phyloP scores from a whole-genome alignment of 2,888 invertebrate genomes.

The Cheilosia scutellata region DNA sequence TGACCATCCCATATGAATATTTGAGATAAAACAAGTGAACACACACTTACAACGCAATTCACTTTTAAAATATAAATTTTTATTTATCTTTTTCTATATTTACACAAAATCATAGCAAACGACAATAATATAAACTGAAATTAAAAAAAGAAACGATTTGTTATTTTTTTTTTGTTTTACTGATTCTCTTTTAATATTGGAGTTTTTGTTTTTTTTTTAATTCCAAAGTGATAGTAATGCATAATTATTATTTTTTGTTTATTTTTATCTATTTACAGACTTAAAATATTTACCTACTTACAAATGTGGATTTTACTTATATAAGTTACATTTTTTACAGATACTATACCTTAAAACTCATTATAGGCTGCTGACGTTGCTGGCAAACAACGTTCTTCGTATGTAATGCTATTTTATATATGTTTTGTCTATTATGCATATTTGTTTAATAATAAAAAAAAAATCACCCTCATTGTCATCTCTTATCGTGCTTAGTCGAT shows the following conservation, averaged over 20 bases:
- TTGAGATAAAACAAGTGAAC: too few relatives aligned
- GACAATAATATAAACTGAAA: conserved; percentile 30
- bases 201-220: conserved; percentile 1
- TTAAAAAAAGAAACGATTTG: conserved; percentile 15
- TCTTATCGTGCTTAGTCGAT: neutral
- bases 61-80: conserved; percentile 65
- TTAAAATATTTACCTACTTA: conserved; percentile 66
- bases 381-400: conserved; percentile 2
- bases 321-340: conserved; percentile 56
- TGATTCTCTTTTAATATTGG: conserved; percentile 23
- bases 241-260: conserved; percentile 2
- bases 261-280: conserved; percentile 65
- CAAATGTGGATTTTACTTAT: conserved; percentile 60
- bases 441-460: conserved; percentile 7
- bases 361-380: conserved; percentile 14
- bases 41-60: neutral
- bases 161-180: conserved; percentile 12
- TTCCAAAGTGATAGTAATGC: conserved; percentile 28
- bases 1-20: too few relatives aligned
- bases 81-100: conserved; percentile 56
- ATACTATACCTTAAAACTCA: conserved; percentile 29
- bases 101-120: conserved; percentile 68
- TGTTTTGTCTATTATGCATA: neutral
- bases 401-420: neutral
- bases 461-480: conserved; percentile 8